These are phyloP conservation scores for Chymomyza fuscimana DNA, from an alignment of 2,888 invertebrate genomes.

Conservation along the genomic window DNA sequence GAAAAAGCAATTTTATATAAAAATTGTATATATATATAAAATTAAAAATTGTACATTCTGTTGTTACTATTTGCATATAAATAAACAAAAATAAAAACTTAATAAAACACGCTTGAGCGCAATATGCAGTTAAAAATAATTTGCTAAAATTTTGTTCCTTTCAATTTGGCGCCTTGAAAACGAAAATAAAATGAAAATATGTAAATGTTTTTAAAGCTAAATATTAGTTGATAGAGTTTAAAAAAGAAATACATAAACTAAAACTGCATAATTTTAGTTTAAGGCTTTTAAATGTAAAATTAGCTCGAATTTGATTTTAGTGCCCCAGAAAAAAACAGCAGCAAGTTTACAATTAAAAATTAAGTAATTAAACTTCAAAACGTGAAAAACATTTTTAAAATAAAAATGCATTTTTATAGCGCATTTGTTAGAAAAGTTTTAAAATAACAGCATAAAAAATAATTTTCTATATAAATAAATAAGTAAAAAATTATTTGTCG, in stretches of 20 bases:
- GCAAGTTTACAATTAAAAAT: conserved; percentile 1
- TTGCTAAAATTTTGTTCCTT: conserved; percentile 44
- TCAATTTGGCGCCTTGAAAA: conserved; percentile 37
- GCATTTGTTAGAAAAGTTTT: conserved; percentile 5
- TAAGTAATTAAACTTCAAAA: conserved; percentile 32
- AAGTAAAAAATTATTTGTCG: conserved; percentile 7
- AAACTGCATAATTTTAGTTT: conserved; percentile 18
- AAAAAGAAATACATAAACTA: conserved; percentile 5
- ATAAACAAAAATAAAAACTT: conserved; percentile 9
- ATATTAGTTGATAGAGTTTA: conserved; percentile 9
- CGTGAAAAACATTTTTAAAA: conserved; percentile 27
- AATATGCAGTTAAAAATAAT: conserved; percentile 12
- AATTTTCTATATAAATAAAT: conserved; percentile 41
- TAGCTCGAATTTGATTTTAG: conserved; percentile 63
- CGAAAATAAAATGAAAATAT: conserved; percentile 15
- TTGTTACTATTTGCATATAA: conserved; percentile 1
- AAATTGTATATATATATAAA: conserved; percentile 34
- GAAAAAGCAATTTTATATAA: conserved; percentile 59
- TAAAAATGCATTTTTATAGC: conserved; percentile 61
- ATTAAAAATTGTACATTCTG: conserved; percentile 11
- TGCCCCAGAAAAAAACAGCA: conserved; percentile 28
- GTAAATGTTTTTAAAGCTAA: conserved; percentile 26
- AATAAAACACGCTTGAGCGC: not conserved
- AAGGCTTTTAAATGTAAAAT: conserved; percentile 54
- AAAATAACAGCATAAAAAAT: conserved; percentile 17